A percentile compares a stretch with the other conserved stretches of the same genome.
Conservation (phyloP, 2,888 invertebrate genomes). For the Aquatica leii region DNA sequence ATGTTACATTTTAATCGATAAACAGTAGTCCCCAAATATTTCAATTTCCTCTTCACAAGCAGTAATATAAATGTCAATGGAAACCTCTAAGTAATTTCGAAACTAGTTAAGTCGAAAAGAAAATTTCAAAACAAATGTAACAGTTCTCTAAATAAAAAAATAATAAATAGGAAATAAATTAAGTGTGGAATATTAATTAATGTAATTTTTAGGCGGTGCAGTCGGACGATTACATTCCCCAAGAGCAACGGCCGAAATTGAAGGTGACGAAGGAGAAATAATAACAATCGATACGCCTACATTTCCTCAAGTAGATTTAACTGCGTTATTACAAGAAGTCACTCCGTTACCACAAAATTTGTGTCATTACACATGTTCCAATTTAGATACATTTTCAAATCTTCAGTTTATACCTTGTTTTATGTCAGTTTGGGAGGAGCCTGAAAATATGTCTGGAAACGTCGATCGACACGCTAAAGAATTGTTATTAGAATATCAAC, state of each 20-base stretch:
- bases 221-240: slow-evolving; percentile 66
- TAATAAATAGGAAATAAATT: no score
- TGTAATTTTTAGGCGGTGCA: slow-evolving; percentile 58
- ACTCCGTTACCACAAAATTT: slow-evolving; percentile 62
- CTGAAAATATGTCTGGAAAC: slow-evolving; percentile 41
- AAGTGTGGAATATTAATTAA: no score
- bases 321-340: slow-evolving; percentile 75
- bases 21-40: neutral
- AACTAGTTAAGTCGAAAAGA: no score
- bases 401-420: slow-evolving; percentile 64
- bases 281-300: slow-evolving; percentile 81
- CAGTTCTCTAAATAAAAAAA: no score
- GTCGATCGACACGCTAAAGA: slow-evolving; percentile 69
- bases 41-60: no score
- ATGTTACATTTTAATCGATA: neutral
- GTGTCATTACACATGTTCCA: slow-evolving; percentile 43
- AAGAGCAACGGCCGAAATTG: slow-evolving; percentile 80
- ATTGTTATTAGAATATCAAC: slow-evolving; percentile 69
- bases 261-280: slow-evolving; percentile 81
- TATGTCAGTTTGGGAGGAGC: slow-evolving; percentile 70
- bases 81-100: no score
- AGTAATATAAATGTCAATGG: no score
- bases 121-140: no score
- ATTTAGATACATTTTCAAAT: slow-evolving; percentile 38
- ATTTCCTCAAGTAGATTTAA: slow-evolving; percentile 73